Evolutionary conservation across 2,888 invertebrate species (phyloP), one percentile per base, ranked within the genome.

Genomic region (Ptychoptera albimana): DNA sequence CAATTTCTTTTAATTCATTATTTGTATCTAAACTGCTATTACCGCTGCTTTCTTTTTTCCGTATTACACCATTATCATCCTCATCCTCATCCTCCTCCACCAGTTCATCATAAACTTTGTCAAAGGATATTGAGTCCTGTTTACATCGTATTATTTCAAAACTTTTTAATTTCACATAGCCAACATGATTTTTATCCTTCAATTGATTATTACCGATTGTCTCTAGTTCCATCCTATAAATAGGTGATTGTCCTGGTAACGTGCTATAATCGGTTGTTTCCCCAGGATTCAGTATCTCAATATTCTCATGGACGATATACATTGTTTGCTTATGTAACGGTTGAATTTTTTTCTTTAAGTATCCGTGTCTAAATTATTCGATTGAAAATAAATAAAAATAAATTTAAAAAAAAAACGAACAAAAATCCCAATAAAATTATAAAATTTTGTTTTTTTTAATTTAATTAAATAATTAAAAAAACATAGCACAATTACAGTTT

Each of bases 281-380:
- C 36, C 73, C 71, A 1, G 76, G 71, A 43, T 79, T 74, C 35
- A 74, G 71, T 9, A 84, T 75, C 54, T 82, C 80, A 31, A 85
- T 72, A 47, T 80, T 82, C 53, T 84, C 79, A 52, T 82, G 78
- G 8, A 82, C 71, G 29, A 82, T 70, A 54, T 73, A 82, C 41
- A 82, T 70, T 37, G 80, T 68, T 35, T 77, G 74, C 68, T 36
- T 68, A 35, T 74, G 71, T 13, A 85, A 57, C 0, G 77, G 71
- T 55, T 79, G 75, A 0, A 61, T 47, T 29, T 47, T 40, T 23
- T 56, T 44, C 48, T 66, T 69, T 13, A 55, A 57, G 2, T 61
- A 56, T 0, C 68, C 69, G 49, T 68, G 67, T 1, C 63, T 60
- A 7, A 8, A 48, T 32, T 7, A 32, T 3, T 32, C n/a, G n/a